These are phyloP conservation scores for Cabera pusaria DNA, from an alignment of 2,888 invertebrate genomes.

Conservation along the genomic window DNA sequence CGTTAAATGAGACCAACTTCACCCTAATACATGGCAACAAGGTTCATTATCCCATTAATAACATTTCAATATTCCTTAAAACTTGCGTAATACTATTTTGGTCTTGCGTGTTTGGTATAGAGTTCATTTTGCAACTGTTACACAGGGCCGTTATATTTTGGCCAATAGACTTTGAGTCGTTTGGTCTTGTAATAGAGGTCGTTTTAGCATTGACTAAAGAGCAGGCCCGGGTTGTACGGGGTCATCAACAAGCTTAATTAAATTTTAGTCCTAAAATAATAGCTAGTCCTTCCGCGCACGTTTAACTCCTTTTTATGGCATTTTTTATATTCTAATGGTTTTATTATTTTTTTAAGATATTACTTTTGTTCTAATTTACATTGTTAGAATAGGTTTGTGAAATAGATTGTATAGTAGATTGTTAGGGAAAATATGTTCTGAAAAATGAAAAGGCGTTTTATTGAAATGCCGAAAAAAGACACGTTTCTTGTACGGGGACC, in stretches of 20 bases:
- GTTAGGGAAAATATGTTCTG: too few relatives aligned
- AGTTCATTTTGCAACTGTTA: constrained; percentile 21
- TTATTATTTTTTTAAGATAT: constrained; percentile 9
- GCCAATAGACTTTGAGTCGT: constrained; percentile 10
- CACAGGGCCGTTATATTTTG: background rate
- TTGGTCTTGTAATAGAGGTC: constrained; percentile 7
- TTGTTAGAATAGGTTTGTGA: too few relatives aligned
- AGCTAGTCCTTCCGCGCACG: constrained; percentile 27
- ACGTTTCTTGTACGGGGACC: too few relatives aligned
- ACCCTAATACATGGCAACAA: constrained; percentile 4
- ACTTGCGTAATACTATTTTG: constrained; percentile 17
- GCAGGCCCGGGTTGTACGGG: constrained; percentile 24
- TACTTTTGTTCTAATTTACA: too few relatives aligned
- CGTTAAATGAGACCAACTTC: constrained; percentile 9
- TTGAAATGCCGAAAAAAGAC: too few relatives aligned
- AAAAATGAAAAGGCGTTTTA: too few relatives aligned
- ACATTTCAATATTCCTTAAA: too few relatives aligned
- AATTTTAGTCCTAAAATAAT: constrained; percentile 52
- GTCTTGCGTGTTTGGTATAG: constrained; percentile 18
- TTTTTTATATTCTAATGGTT: constrained; percentile 25
- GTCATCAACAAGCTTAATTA: constrained; percentile 40
- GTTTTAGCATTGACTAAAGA: constrained; percentile 13
- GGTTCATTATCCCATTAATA: constrained; percentile 6
- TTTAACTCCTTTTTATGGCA: constrained; percentile 29
- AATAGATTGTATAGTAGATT: too few relatives aligned